Evolutionary conservation across 2,113 vertebrate genomes (phyloP).

Genomic region (Syngnathus typhle): DNA sequence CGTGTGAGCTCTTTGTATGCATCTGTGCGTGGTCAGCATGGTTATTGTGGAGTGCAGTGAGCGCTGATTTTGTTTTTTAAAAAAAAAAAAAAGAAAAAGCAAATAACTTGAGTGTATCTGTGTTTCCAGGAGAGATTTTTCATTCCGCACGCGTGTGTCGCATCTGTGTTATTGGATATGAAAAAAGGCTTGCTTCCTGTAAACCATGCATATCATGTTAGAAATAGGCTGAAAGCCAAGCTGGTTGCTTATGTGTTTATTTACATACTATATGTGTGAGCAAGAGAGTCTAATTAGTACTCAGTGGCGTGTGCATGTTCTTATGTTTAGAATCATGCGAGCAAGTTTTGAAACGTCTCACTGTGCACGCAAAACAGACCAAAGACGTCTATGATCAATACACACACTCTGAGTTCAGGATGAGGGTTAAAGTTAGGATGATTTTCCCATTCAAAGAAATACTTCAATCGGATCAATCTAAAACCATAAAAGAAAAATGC

Average conservation of each 20-base stretch:
- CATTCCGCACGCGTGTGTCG: background rate
- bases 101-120: background rate
- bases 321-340: background rate
- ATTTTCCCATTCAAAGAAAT: background rate
- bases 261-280: background rate
- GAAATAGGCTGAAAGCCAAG: background rate
- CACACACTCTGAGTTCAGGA: background rate
- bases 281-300: background rate
- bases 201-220: background rate
- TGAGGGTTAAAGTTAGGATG: background rate
- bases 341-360: background rate
- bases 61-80: background rate
- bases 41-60: background rate
- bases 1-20: background rate
- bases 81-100: background rate
- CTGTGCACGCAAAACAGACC: background rate
- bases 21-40: background rate
- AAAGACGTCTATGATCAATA: background rate
- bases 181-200: background rate
- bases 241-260: constrained; percentile 8
- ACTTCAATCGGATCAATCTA: background rate
- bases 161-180: background rate
- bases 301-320: background rate
- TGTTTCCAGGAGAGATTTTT: background rate
- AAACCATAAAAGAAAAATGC: background rate